A percentile compares a stretch with the other conserved stretches of the same genome.
Conservation (phyloP, 2,888 invertebrate species). For the Cataglyphis livida region DNA sequence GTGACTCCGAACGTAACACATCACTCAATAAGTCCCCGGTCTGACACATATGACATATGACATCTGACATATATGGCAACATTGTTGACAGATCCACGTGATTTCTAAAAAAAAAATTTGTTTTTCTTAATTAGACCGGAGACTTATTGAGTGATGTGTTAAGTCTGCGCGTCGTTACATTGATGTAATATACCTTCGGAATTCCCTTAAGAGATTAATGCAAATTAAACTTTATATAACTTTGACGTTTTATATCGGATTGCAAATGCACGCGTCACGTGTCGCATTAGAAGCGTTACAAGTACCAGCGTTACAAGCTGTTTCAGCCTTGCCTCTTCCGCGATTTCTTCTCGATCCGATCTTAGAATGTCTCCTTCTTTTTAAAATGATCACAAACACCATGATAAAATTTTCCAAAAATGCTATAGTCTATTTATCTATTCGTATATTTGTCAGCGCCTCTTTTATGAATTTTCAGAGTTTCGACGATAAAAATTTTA, state of each 20-base stretch:
- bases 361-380: slow-evolving; percentile 56
- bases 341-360: slow-evolving; percentile 63
- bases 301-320: slow-evolving; percentile 46
- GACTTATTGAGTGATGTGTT: no score
- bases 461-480: not conserved
- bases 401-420: not conserved
- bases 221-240: slow-evolving; percentile 49
- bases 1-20: not conserved
- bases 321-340: slow-evolving; percentile 26
- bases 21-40: no score
- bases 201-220: not conserved
- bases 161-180: not conserved
- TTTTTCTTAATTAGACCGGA: no score
- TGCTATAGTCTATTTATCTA: not conserved
- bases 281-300: slow-evolving; percentile 72
- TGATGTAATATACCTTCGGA: not conserved
- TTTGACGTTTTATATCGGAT: slow-evolving; percentile 35
- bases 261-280: slow-evolving; percentile 50
- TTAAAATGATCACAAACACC: slow-evolving; percentile 49
- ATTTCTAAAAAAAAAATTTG: no score
- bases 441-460: not conserved
- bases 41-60: no score
- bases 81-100: no score
- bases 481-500: not conserved
- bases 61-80: no score